Base-by-base conservation (phyloP, 2,797 vertebrate genomes). In the Sebastes nivosus region DNA sequence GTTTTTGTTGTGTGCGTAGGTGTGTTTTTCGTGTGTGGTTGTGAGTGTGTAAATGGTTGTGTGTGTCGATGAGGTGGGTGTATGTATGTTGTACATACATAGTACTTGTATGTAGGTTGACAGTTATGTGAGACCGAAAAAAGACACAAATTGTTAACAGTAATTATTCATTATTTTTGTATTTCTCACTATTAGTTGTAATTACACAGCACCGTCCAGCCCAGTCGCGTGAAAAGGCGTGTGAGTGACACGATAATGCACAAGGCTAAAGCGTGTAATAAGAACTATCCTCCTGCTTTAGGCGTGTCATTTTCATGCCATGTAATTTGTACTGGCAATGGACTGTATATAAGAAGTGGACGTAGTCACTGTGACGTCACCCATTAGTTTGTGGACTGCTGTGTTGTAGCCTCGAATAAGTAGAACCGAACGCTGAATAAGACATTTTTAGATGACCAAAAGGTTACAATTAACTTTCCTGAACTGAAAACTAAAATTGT, bases 121-220 rank as follows among this genome's bases (percentile, higher is more conserved):
- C 32, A 54, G 16, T 69, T 59, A 72, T 79, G 27, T 16, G n/a
- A n/a, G n/a, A n/a, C 18, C 16, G n/a, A 57, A 80, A 80, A 60
- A 29, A 70, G n/a, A 57, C 74, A 57, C 8, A 24, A 34, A 20
- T n/a, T 77, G 64, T 60, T 73, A 58, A 24, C 9, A 61, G 57
- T 73, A 86, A 82, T 88, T 63, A 72, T 77, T 73, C 84, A 82
- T 88, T 63, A 72, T 77, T 83, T 75, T 36, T 78, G 25, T 54
- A 8, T 70, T 87, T 72, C 46, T 83, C 71, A 66, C 32, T 60
- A 54, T 16, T 76, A 74, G 30, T 69, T 81, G 67, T 84, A 72
- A 87, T 86, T 86, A 84, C 55, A 46, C 14, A 52, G 30, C 34
- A 2, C 20, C 5, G 8, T n/a, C 46, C 20, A n/a, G 46, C 46